Base-by-base conservation (phyloP, 2,888 invertebrate genomes). In the Hirtodrosophila duncani region DNA sequence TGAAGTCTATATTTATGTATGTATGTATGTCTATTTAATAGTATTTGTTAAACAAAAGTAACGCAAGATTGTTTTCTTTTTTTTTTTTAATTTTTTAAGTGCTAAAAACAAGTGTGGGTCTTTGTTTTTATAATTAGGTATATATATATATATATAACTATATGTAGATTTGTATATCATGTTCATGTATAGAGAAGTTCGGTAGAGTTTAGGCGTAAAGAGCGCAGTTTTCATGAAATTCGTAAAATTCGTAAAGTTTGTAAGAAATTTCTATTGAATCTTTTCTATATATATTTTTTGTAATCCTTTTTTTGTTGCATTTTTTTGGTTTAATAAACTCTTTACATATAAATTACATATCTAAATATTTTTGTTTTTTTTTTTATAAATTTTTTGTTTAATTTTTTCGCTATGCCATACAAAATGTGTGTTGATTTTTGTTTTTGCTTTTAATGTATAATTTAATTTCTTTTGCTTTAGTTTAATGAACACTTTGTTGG, bases 401-500 rank as follows among this genome's bases (percentile, higher is more conserved):
- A n/a, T 23, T 36, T 24, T 50, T 46, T 61, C 48, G 75, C 70
- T 53, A 53, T 65, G 80, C 72, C 72, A 80, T 72, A 72, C 69
- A 72, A 72, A 80, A 72, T 77, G 62, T 61, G 62, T 72, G 52
- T 61, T 50, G 39, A 38, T 27, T n/a, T 30, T 13, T 50, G 29
- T 33, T 20, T 41, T 18, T 41, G 30, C 27, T 29, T 48, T 41
- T 51, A 37, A 51, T 27, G 37, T 37, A 50, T 52, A 38, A 29
- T 45, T 36, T 55, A 24, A 34, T 30, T 65, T 39, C 56, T 57
- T 57, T 69, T n/a, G n/a, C n/a, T n/a, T 82, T 77, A 80, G 74
- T 83, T 82, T 83, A 83, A 79, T 84, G 83, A 83, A 83, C 83
- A 83, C 84, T 83, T 83, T 78, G 75, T 78, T 82, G 81, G 84